Evolutionary conservation across 2,888 invertebrate genomes (phyloP).

Genomic region (Cryptocephalus primarius): DNA sequence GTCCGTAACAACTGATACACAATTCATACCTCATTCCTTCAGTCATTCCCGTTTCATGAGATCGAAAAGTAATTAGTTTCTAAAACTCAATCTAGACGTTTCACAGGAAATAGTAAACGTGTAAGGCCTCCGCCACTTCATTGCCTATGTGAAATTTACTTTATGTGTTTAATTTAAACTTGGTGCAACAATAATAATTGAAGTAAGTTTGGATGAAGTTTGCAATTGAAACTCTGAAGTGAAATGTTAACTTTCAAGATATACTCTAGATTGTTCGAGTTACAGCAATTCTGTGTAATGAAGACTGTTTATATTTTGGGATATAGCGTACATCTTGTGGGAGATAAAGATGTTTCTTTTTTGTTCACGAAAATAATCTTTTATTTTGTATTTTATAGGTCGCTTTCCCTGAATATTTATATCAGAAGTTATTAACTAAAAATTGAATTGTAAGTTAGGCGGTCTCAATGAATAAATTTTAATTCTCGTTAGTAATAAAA

Average conservation of each 20-base stretch:
- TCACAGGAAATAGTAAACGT: too few species aligned
- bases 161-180: constrained; percentile 21
- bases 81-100: neutral
- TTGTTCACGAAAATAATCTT: too few species aligned
- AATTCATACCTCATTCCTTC: neutral
- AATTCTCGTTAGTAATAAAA: too few species aligned
- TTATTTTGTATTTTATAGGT: too few species aligned
- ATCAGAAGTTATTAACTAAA: too few species aligned
- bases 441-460: too few species aligned
- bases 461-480: too few species aligned
- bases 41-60: neutral
- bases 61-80: neutral
- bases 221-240: constrained; percentile 24
- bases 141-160: constrained; percentile 16
- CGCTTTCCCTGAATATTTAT: too few species aligned
- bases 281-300: constrained; percentile 15
- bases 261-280: constrained; percentile 15
- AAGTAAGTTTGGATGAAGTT: constrained; percentile 19
- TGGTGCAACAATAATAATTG: constrained; percentile 24
- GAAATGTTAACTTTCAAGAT: constrained; percentile 23
- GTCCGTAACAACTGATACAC: too few species aligned
- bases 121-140: constrained; percentile 10
- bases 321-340: constrained; percentile 4
- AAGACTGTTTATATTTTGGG: constrained; percentile 16
- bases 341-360: too few species aligned